Evolutionary conservation across 2,888 invertebrate species (phyloP), one percentile per base, ranked within the genome.

Genomic region (Hydropsyche betteni): DNA sequence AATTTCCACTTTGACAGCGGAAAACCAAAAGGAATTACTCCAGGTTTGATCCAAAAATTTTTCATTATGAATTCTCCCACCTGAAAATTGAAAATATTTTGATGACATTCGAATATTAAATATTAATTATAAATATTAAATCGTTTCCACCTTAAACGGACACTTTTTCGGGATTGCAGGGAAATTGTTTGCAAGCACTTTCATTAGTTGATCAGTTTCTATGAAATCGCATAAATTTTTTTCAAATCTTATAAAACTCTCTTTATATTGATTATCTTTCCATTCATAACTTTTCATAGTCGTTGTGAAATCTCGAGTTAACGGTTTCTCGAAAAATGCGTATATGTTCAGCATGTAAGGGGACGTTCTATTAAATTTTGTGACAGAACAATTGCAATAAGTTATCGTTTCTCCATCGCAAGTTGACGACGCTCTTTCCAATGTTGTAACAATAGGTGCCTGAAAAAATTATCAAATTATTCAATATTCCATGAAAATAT

Each of bases 201-300:
- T 36, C 24, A 34, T 0, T 7, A 64, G 8, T 64, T 2, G 6
- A 36, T 64, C 64, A 4, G 6, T 64, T 36, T 64, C n/a, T 2
- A 64, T 1, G 34, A 64, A 64, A 36, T 64, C 36, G 34, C 64
- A 64, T 34, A 64, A 12, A 34, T 36, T 64, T 5, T 10, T 64
- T 4, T 64, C n/a, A n/a, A 64, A 64, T 36, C 64, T 36, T 10
- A 64, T 36, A 36, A 64, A 36, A 36, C 64, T 64, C 36, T 64
- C 64, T 64, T 64, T 64, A 5, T 36, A 64, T 34, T 64, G 64
- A 36, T 64, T 64, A 10, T 36, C 34, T n/a, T 36, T 64, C 64
- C 64, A 64, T 34, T 64, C 64, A 36, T 64, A 64, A n/a, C 64
- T 64, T 64, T 64, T 64, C 24, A 24, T 24, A 24, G 24, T 24